Conservation (phyloP, 2,888 invertebrate genomes). For the Carterocephalus palaemon region DNA sequence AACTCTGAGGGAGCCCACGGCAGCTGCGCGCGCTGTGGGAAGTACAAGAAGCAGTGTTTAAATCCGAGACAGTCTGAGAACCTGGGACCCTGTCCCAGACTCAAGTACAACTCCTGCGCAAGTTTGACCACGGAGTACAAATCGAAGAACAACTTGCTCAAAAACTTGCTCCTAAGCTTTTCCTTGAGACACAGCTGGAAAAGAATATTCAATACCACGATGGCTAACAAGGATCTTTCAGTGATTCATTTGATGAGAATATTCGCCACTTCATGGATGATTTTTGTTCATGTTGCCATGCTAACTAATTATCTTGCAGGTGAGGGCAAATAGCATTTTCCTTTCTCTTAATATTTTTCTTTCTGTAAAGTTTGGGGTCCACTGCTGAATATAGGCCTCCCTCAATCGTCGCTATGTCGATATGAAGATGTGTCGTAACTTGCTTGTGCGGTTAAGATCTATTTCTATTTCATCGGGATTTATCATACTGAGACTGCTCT, state of each 20-base stretch:
- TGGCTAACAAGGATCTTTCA: conserved; percentile 72
- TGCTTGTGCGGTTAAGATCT: too few relatives aligned
- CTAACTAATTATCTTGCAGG: conserved; percentile 82
- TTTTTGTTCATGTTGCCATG: conserved; percentile 80
- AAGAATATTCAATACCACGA: conserved; percentile 65
- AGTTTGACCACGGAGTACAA: conserved; percentile 53
- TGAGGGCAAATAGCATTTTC: conserved; percentile 41
- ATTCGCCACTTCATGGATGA: conserved; percentile 82
- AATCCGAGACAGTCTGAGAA: conserved; percentile 42
- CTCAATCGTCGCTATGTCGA: too few relatives aligned
- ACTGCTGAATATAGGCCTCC: too few relatives aligned
- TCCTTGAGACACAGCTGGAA: conserved; percentile 62
- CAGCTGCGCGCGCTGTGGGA: conserved; percentile 65
- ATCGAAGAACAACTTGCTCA: conserved; percentile 45
- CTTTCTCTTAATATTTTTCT: too few relatives aligned
- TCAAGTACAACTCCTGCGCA: conserved; percentile 55
- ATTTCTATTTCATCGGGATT: too few relatives aligned
- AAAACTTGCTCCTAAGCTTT: conserved; percentile 60
- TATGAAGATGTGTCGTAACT: too few relatives aligned
- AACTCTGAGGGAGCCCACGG: conserved; percentile 50
- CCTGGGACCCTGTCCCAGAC: conserved; percentile 50
- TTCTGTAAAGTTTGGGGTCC: too few relatives aligned
- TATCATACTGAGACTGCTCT: too few relatives aligned
- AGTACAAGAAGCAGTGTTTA: conserved; percentile 62
- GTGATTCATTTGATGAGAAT: conserved; percentile 81